These are phyloP conservation scores for Misgurnus anguillicaudatus DNA, from an alignment of 2,113 vertebrate species.

Conservation along the genomic window DNA sequence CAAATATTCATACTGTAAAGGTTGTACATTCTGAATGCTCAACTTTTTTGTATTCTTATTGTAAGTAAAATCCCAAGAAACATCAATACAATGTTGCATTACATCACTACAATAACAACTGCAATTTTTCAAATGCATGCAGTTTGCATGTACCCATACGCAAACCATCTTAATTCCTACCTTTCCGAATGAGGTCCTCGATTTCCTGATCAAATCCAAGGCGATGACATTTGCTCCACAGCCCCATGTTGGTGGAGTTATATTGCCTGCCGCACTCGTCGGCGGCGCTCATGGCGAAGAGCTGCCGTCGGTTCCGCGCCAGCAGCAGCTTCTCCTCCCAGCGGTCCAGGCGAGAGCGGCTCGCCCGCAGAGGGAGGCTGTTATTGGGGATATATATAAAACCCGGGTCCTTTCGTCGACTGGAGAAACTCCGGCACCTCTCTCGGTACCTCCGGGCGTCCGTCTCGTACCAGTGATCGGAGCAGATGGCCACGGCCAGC, in stretches of 20 bases:
- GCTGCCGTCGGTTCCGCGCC: slow-evolving; percentile 90
- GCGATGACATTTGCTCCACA: slow-evolving; percentile 96
- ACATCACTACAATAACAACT: neutral
- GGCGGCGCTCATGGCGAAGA: slow-evolving; percentile 94
- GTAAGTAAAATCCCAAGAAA: no score
- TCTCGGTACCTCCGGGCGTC: slow-evolving; percentile 96
- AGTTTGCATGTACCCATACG: no score
- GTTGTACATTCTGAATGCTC: neutral
- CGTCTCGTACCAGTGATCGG: slow-evolving; percentile 99
- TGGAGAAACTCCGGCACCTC: slow-evolving; percentile 93
- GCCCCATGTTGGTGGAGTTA: slow-evolving; percentile 98
- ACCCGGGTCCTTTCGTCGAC: slow-evolving; percentile 93
- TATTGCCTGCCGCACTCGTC: slow-evolving; percentile 96
- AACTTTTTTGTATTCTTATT: neutral
- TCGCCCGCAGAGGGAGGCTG: slow-evolving; percentile 93
- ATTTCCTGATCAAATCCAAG: slow-evolving; percentile 92
- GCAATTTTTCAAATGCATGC: no score
- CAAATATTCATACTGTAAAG: no score
- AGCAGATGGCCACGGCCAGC: slow-evolving; percentile 98
- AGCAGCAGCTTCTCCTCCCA: slow-evolving; percentile 91
- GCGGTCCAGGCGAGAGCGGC: slow-evolving; percentile 85
- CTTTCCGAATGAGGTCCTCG: slow-evolving; percentile 92
- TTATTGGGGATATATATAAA: slow-evolving; percentile 99
- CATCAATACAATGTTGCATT: neutral
- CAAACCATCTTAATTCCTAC: slow-evolving; percentile 67